These are phyloP conservation scores for Oreohelix idahoensis DNA, from an alignment of 1,140 invertebrate species.

Conservation along the genomic window DNA sequence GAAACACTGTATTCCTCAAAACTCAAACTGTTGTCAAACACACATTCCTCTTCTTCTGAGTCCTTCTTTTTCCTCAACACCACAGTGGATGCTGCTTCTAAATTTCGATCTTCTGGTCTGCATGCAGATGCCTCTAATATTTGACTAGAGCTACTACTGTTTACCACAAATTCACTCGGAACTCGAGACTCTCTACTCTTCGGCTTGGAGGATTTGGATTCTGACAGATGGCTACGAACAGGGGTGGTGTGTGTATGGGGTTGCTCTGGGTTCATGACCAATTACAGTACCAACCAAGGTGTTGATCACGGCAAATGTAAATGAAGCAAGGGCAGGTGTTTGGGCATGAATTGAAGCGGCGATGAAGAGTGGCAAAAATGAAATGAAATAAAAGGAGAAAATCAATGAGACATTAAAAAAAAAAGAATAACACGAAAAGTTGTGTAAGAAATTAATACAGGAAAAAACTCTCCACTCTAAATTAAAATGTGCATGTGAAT, in stretches of 20 bases:
- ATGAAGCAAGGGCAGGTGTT: neutral
- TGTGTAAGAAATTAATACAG: too few species aligned
- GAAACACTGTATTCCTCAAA: conserved; percentile 22
- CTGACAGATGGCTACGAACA: neutral
- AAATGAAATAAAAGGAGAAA: neutral
- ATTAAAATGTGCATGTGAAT: too few species aligned
- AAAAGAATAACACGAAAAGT: too few species aligned
- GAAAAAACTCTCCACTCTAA: too few species aligned
- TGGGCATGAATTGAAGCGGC: neutral
- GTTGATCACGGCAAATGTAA: neutral
- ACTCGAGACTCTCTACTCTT: neutral
- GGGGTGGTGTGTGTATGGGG: too few species aligned
- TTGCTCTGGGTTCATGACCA: neutral
- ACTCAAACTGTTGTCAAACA: conserved; percentile 23
- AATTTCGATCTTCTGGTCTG: neutral
- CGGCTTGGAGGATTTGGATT: neutral
- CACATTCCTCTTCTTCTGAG: neutral
- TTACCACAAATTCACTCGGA: conserved; percentile 6
- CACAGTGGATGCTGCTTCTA: neutral
- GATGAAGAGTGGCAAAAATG: neutral
- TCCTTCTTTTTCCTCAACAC: neutral
- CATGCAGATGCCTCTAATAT: neutral
- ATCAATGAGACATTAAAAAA: neutral
- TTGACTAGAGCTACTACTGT: conserved; percentile 9
- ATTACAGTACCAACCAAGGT: neutral